Conservation (phyloP, 1,140 invertebrate species). For the Phymastichus coffea region DNA sequence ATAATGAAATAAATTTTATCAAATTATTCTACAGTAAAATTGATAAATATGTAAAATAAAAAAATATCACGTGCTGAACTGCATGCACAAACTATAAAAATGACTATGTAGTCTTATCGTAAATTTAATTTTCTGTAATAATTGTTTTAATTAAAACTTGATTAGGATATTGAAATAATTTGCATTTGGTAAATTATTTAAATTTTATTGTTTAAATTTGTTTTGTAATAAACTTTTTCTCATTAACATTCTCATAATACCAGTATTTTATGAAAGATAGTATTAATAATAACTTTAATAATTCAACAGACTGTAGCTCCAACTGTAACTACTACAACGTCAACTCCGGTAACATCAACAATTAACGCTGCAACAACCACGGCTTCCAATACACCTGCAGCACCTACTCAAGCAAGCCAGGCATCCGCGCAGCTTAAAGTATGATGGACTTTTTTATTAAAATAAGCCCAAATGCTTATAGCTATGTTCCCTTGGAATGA, state of each 20-base stretch:
- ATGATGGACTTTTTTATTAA: conserved; percentile 27
- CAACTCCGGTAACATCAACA: conserved; percentile 35
- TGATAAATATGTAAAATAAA: background rate
- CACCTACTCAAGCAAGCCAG: conserved; percentile 42
- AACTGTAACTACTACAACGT: conserved; percentile 38
- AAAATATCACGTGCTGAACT: conserved; percentile 12
- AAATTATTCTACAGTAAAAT: background rate
- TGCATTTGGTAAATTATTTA: background rate
- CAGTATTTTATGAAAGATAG: too few relatives aligned
- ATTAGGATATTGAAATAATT: conserved; percentile 5
- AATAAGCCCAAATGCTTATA: conserved; percentile 2
- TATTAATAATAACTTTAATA: too few relatives aligned
- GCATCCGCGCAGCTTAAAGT: conserved; percentile 45
- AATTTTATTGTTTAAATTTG: too few relatives aligned
- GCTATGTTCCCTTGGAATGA: background rate
- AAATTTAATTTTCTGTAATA: conserved; percentile 1
- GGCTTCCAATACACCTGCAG: conserved; percentile 35
- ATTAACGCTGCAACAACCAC: conserved; percentile 44
- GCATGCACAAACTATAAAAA: conserved; percentile 6
- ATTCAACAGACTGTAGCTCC: conserved; percentile 50
- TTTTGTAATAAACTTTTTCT: too few relatives aligned
- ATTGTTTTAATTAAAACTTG: background rate
- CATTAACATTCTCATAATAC: too few relatives aligned
- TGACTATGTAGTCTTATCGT: conserved; percentile 11
- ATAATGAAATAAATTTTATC: conserved; percentile 12